Evolutionary conservation across 2,888 invertebrate species (phyloP).

Genomic region (Cheilosia pagana): DNA sequence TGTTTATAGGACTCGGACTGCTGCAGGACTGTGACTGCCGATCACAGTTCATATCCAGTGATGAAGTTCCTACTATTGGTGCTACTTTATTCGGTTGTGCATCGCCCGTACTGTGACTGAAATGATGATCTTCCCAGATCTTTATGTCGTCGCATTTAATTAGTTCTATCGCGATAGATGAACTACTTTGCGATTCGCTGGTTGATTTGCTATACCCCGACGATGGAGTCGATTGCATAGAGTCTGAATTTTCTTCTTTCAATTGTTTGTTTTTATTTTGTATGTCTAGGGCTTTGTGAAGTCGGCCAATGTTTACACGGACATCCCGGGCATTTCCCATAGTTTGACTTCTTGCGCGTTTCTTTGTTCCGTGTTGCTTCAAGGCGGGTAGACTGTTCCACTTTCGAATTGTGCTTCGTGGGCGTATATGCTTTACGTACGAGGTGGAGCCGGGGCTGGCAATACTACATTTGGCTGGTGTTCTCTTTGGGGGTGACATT

Average conservation of each 20-base stretch:
- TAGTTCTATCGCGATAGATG: constrained; percentile 77
- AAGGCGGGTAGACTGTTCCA: constrained; percentile 77
- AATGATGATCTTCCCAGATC: constrained; percentile 82
- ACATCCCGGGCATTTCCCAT: constrained; percentile 38
- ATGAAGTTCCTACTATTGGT: constrained; percentile 39
- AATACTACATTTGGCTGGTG: constrained; percentile 38
- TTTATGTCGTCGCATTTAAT: constrained; percentile 83
- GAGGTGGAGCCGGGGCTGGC: constrained; percentile 14
- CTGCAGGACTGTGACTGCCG: constrained; percentile 71
- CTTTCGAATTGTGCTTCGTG: constrained; percentile 75
- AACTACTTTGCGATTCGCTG: constrained; percentile 52
- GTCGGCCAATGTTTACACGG: constrained; percentile 67
- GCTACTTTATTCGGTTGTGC: constrained; percentile 65
- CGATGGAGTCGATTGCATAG: constrained; percentile 66
- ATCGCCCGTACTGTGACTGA: constrained; percentile 52
- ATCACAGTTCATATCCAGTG: constrained; percentile 40
- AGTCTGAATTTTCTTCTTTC: constrained; percentile 28
- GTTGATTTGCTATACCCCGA: constrained; percentile 72
- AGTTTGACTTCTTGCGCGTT: constrained; percentile 60
- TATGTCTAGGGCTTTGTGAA: constrained; percentile 56
- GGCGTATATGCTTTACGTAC: constrained; percentile 7
- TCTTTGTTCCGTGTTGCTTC: constrained; percentile 54
- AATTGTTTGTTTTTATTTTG: constrained; percentile 43
- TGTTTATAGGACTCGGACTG: constrained; percentile 78
- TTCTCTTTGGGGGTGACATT: constrained; percentile 76